Conservation (phyloP, 1,140 invertebrate genomes). For the Adelges cooleyi region DNA sequence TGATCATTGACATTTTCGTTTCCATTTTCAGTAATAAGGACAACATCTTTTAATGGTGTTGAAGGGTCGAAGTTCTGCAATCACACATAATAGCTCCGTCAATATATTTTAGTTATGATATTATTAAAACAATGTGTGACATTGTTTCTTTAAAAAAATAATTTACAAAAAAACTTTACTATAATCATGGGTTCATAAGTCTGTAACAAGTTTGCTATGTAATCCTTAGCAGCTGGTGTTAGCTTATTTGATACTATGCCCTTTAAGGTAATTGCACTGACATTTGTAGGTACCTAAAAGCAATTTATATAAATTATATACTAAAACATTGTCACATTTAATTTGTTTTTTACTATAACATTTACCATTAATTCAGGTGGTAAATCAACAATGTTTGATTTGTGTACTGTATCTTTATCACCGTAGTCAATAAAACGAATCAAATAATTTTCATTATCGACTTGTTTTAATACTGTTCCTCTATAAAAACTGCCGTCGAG, state of each 20-base stretch:
- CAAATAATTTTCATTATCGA: background rate
- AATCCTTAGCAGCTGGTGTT: background rate
- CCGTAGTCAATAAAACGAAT: conserved; percentile 16
- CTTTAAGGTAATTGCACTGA: background rate
- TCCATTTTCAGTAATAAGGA: background rate
- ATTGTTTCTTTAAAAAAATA: no score
- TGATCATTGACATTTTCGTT: background rate
- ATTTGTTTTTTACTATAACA: background rate
- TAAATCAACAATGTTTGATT: conserved; percentile 9
- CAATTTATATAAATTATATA: background rate
- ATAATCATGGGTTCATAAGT: conserved; percentile 4
- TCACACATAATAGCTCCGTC: no score
- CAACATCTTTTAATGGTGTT: background rate
- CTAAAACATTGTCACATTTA: background rate
- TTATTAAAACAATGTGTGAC: no score
- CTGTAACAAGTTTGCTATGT: background rate
- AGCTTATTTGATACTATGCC: background rate
- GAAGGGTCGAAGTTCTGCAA: background rate
- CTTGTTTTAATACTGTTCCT: conserved; percentile 12
- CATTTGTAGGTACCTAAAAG: background rate
- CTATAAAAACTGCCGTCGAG: background rate
- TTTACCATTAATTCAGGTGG: background rate
- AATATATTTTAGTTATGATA: no score
- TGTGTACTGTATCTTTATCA: conserved; percentile 3
- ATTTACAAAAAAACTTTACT: background rate